Conservation (phyloP, 2,888 invertebrate species). For the Dryobotodes eremita region DNA sequence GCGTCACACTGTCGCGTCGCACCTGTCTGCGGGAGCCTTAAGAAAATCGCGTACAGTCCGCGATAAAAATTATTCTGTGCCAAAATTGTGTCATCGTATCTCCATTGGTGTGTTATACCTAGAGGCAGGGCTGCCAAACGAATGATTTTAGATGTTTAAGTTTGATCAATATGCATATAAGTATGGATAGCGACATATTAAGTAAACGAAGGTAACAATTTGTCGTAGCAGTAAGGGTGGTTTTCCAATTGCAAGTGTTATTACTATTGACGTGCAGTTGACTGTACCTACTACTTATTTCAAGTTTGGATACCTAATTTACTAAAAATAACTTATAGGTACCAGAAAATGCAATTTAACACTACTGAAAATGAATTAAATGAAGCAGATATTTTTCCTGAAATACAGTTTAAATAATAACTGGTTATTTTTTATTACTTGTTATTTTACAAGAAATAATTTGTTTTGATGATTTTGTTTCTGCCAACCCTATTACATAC, state of each 20-base stretch:
- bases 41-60: conserved; percentile 48
- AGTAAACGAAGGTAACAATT: too few species aligned
- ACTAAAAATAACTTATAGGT: too few species aligned
- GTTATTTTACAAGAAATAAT: background rate
- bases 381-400: background rate
- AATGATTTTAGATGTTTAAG: background rate
- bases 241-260: too few species aligned
- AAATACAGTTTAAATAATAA: background rate
- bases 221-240: too few species aligned
- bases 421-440: background rate
- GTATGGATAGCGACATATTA: background rate
- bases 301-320: too few species aligned
- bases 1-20: too few species aligned
- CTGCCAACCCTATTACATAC: conserved; percentile 16
- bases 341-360: background rate
- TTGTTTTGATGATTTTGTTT: background rate
- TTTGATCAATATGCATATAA: background rate
- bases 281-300: too few species aligned
- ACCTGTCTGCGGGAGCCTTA: too few species aligned
- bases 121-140: conserved; percentile 19
- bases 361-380: background rate
- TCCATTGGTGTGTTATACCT: conserved; percentile 24
- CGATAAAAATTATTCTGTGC: conserved; percentile 58
- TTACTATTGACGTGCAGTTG: too few species aligned
- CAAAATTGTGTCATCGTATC: conserved; percentile 50